These are phyloP conservation scores for Pseudochaenichthys georgianus DNA, from an alignment of 2,797 vertebrate genomes.

Conservation along the genomic window DNA sequence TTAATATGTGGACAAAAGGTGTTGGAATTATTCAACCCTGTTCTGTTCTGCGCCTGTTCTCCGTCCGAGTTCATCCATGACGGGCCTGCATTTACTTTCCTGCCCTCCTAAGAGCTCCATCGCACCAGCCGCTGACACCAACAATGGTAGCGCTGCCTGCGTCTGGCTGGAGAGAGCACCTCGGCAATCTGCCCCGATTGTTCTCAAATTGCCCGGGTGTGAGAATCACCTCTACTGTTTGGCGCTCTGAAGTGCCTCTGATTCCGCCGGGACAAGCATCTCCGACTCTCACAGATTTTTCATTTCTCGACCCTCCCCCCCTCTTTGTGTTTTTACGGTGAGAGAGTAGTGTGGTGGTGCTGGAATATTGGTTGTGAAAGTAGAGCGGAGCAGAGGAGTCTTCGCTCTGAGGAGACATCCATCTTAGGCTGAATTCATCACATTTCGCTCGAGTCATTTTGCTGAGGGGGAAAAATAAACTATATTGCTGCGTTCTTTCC, in stretches of 20 bases:
- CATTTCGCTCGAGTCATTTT: conserved; percentile 45
- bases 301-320: conserved; percentile 30
- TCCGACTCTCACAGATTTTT: conserved; percentile 59
- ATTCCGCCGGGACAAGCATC: conserved; percentile 70
- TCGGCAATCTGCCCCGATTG: conserved; percentile 80
- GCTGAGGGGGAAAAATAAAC: conserved; percentile 31
- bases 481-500: conserved; percentile 12
- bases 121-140: conserved; percentile 67
- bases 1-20: conserved; percentile 54
- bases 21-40: neutral
- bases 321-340: conserved; percentile 41
- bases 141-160: conserved; percentile 66
- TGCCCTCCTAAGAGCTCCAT: conserved; percentile 24
- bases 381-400: conserved; percentile 22
- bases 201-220: conserved; percentile 80
- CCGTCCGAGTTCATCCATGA: conserved; percentile 1
- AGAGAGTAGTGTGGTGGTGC: conserved; percentile 34
- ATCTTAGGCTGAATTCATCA: conserved; percentile 57
- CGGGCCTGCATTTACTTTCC: conserved; percentile 3
- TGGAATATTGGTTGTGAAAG: conserved; percentile 60
- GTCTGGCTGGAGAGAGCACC: conserved; percentile 64
- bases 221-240: conserved; percentile 74
- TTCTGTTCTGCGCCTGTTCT: too few species aligned
- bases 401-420: conserved; percentile 44
- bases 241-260: conserved; percentile 76